A percentile compares a stretch with the other conserved stretches of the same genome.
Evolutionary conservation across 2,113 vertebrate species (phyloP).

Genomic region (Indicator indicator): DNA sequence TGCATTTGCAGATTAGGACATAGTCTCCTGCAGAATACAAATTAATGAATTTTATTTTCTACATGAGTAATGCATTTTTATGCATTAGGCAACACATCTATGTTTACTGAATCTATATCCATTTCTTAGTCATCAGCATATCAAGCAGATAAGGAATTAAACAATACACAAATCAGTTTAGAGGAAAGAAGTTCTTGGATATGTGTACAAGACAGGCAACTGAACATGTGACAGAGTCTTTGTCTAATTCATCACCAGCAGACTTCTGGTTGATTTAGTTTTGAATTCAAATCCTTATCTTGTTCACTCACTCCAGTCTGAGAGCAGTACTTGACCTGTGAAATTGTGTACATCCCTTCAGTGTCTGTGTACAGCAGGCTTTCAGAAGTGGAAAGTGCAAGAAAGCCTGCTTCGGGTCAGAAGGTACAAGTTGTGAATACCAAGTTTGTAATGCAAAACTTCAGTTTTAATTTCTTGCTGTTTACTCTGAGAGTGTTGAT

Average conservation of each 20-base stretch:
- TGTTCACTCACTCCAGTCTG: neutral
- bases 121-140: constrained; percentile 6
- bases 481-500: neutral
- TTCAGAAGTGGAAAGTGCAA: neutral
- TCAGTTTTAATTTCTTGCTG: neutral
- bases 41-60: constrained; percentile 49
- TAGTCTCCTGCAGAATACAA: constrained; percentile 11
- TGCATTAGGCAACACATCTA: neutral
- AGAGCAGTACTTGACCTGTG: neutral
- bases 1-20: constrained; percentile 31
- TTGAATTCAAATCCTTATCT: neutral
- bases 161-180: neutral
- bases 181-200: neutral
- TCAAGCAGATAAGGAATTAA: constrained; percentile 42
- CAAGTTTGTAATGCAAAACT: neutral
- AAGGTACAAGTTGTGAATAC: accelerated
- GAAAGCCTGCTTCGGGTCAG: neutral
- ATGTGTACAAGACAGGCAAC: neutral
- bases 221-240: neutral
- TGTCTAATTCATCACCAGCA: neutral
- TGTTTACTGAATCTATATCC: constrained; percentile 12
- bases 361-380: neutral
- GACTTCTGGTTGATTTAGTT: neutral
- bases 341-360: neutral
- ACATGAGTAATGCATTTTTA: neutral